phyloP scores from a whole-genome alignment of 2,797 vertebrate genomes.

The Basileuterus tristriatus region DNA sequence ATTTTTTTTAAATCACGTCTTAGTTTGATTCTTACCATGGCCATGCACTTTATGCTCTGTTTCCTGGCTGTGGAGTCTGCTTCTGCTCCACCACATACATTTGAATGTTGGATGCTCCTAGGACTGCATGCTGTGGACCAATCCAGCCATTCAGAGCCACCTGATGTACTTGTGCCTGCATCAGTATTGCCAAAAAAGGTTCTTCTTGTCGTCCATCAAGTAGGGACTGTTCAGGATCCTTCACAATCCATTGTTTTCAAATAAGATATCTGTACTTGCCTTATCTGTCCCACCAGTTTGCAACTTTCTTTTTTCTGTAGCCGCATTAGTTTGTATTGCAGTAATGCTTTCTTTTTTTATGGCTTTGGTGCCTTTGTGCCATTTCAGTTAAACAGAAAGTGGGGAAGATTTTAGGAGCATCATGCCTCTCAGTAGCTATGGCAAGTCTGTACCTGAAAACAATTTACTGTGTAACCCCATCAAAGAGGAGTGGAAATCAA shows the following conservation, averaged over 20 bases:
- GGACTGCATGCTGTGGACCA: not conserved
- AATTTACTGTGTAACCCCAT: not conserved
- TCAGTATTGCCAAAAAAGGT: not conserved
- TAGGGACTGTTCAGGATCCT: not conserved
- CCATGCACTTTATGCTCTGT: not conserved
- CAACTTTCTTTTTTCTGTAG: not conserved
- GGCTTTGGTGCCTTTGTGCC: not conserved
- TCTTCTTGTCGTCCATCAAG: rapidly evolving
- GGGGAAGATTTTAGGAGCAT: not conserved
- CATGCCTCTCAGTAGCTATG: not conserved
- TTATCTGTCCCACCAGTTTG: not conserved
- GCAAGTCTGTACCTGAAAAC: not conserved
- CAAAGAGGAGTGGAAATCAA: not conserved
- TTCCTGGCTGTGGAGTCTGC: not conserved
- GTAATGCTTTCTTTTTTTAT: not conserved
- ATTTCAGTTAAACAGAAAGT: not conserved
- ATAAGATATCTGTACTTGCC: not conserved
- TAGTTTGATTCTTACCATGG: not conserved
- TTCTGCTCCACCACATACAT: not conserved
- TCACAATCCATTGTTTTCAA: not conserved
- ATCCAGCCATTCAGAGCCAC: not conserved
- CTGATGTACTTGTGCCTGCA: rapidly evolving
- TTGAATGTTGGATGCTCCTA: not conserved
- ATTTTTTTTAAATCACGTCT: not conserved
- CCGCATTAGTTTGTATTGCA: not conserved